Evolutionary conservation across 2,797 vertebrate genomes (phyloP).

Genomic region (Centroberyx gerrardi): DNA sequence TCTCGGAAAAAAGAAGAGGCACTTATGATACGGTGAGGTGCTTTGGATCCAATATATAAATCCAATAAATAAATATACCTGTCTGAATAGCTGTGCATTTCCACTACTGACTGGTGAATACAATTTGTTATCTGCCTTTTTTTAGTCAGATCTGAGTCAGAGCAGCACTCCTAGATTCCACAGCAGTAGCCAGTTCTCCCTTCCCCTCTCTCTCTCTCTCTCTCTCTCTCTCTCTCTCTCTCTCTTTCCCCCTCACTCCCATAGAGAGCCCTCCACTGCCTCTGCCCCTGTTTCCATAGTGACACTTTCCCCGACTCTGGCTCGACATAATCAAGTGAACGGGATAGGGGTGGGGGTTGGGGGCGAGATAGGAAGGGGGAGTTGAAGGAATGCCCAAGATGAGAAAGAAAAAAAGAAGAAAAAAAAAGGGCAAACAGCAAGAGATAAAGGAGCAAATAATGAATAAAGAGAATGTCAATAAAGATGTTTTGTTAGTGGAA

Average conservation of each 20-base stretch:
- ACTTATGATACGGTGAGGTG: conserved; percentile 30
- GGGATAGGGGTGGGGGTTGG: conserved; percentile 70
- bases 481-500: conserved; percentile 49
- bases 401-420: conserved; percentile 46
- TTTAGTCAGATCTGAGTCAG: conserved; percentile 24
- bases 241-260: conserved; percentile 47
- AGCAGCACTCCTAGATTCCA: conserved; percentile 65
- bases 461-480: conserved; percentile 67
- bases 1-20: conserved; percentile 18
- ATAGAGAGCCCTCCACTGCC: conserved; percentile 69
- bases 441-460: conserved; percentile 68
- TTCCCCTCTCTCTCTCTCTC: conserved; percentile 19
- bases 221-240: conserved; percentile 34
- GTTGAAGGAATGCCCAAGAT: conserved; percentile 67
- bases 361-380: conserved; percentile 34
- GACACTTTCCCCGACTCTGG: conserved; percentile 82
- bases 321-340: conserved; percentile 80
- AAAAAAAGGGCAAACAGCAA: conserved; percentile 52
- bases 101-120: conserved; percentile 5
- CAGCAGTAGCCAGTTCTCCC: conserved; percentile 51
- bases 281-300: conserved; percentile 85
- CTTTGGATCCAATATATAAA: conserved; percentile 2
- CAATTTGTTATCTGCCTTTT: conserved; percentile 23
- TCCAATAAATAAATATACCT: no score
- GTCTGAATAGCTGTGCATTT: neutral